phyloP scores from a whole-genome alignment of 2,113 vertebrate genomes.

The Monopterus albus region DNA sequence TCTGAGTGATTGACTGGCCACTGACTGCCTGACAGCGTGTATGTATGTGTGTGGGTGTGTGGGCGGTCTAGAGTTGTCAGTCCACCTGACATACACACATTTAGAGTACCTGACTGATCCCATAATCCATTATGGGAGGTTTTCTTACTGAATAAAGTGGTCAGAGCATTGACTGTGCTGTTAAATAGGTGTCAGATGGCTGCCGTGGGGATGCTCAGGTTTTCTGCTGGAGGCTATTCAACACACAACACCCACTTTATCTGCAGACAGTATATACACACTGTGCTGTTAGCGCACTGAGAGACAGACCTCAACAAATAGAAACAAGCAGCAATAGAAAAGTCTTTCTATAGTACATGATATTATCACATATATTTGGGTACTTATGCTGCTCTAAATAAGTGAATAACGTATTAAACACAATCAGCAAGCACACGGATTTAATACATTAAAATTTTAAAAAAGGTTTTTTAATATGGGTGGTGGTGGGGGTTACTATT shows the following conservation, averaged over 20 bases:
- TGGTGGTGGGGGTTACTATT: too few relatives aligned
- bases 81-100: conserved; percentile 61
- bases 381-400: too few relatives aligned
- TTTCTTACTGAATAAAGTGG: conserved; percentile 56
- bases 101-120: conserved; percentile 66
- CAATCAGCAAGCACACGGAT: too few relatives aligned
- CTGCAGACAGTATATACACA: neutral
- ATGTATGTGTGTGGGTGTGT: conserved; percentile 30
- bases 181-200: conserved; percentile 55
- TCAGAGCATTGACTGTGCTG: conserved; percentile 55
- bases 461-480: too few relatives aligned
- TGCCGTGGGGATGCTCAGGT: conserved; percentile 8
- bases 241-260: conserved; percentile 1
- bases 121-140: conserved; percentile 58
- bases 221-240: neutral
- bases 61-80: conserved; percentile 52
- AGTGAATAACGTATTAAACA: too few relatives aligned
- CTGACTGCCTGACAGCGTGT: conserved; percentile 27
- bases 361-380: too few relatives aligned
- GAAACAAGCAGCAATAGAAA: too few relatives aligned
- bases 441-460: too few relatives aligned
- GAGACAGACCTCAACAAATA: too few relatives aligned
- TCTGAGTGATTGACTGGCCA: conserved; percentile 67
- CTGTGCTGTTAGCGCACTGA: neutral
- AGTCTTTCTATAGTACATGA: too few relatives aligned